Conservation (phyloP, 37 sponge, comb jelly and placozoan species). For the Mnemiopsis leidyi region DNA sequence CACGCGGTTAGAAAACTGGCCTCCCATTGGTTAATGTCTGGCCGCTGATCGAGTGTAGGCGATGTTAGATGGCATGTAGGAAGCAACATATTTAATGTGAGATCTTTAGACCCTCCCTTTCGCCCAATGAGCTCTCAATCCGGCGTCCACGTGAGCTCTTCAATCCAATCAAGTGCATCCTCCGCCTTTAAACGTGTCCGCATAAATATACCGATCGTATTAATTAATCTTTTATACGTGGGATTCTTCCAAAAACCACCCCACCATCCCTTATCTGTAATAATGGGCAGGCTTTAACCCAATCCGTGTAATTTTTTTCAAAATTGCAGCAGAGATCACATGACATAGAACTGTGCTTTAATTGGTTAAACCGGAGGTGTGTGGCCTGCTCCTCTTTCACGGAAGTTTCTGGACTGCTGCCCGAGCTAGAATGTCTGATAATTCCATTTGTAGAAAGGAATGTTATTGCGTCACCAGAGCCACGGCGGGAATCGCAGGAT, state of each 20-base stretch:
- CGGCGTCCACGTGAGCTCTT: neutral
- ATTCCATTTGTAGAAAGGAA: constrained; percentile 31
- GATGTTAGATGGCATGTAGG: constrained; percentile 23
- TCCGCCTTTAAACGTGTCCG: neutral
- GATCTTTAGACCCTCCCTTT: neutral
- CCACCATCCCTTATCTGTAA: neutral
- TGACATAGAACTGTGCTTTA: neutral
- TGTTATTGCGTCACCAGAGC: neutral
- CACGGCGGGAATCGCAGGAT: neutral
- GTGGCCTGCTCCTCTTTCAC: neutral
- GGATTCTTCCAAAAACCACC: neutral
- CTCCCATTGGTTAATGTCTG: neutral
- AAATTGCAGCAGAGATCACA: neutral
- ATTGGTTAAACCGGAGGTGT: neutral
- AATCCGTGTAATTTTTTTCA: neutral
- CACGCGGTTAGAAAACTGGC: neutral
- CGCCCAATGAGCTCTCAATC: neutral
- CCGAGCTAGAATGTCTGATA: neutral
- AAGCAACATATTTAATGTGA: constrained; percentile 47
- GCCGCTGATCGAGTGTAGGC: neutral
- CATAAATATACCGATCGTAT: neutral
- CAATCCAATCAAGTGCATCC: neutral
- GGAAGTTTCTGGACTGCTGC: neutral
- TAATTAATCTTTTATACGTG: neutral
- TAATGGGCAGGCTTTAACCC: neutral